Conservation (phyloP, 2,888 invertebrate genomes). For the Phaonia tiefii region DNA sequence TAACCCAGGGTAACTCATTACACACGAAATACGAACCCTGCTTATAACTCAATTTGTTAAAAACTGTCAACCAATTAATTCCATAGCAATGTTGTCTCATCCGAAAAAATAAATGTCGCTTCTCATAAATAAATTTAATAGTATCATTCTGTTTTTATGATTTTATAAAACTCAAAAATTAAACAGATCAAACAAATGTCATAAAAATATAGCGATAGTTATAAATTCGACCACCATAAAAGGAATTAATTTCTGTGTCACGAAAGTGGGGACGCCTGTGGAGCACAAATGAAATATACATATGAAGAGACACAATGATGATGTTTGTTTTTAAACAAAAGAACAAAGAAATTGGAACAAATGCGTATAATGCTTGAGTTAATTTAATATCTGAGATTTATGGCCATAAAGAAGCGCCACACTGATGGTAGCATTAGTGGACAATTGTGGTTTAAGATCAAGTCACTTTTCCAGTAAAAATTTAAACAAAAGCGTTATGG, state of each 20-base stretch:
- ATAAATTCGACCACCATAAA: constrained; percentile 64
- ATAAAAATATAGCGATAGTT: constrained; percentile 59
- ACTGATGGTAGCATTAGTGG: too few relatives aligned
- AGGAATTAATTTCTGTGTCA: constrained; percentile 49
- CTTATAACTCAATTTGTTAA: constrained; percentile 51
- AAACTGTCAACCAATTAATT: constrained; percentile 63
- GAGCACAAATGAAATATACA: constrained; percentile 37
- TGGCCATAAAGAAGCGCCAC: constrained; percentile 44
- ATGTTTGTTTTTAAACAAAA: constrained; percentile 19
- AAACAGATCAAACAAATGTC: too few relatives aligned
- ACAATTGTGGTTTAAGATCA: too few relatives aligned
- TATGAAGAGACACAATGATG: constrained; percentile 16
- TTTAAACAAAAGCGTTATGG: too few relatives aligned
- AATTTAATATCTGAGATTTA: constrained; percentile 48
- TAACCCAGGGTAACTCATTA: too few relatives aligned
- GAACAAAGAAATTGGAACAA: neutral
- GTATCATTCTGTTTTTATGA: neutral
- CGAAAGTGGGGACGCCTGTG: constrained; percentile 57
- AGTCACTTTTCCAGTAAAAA: too few relatives aligned
- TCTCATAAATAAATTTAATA: constrained; percentile 47
- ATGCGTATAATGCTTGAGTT: constrained; percentile 45
- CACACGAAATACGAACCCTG: too few relatives aligned
- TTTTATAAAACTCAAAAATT: too few relatives aligned
- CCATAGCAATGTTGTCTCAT: too few relatives aligned
- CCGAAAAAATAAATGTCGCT: neutral